Conservation (phyloP, 2,113 vertebrate species). For the Tachysurus vachellii region DNA sequence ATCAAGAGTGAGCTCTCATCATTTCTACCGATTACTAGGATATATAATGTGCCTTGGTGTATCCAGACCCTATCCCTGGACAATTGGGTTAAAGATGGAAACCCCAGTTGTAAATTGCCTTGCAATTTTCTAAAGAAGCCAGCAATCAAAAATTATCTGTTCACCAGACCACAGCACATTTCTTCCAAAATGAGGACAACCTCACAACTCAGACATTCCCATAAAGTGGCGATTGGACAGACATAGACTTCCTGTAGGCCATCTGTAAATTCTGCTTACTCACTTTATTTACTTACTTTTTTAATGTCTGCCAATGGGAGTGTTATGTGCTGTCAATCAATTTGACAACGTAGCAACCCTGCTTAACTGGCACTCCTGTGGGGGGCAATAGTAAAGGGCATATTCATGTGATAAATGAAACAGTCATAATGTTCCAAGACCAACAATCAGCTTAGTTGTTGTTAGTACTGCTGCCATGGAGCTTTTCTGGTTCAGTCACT, state of each 20-base stretch:
- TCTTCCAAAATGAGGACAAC: not conserved
- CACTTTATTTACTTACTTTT: not conserved
- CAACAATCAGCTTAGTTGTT: not conserved
- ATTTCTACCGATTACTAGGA: not conserved
- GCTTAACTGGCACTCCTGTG: not conserved
- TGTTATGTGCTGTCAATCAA: constrained; percentile 15
- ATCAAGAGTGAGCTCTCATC: not conserved
- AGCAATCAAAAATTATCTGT: not conserved
- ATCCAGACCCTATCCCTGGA: not conserved
- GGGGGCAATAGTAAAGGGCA: not conserved
- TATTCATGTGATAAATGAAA: not conserved
- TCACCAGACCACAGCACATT: not conserved
- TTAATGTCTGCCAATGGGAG: not conserved
- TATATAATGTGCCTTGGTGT: not conserved
- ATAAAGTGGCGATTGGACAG: not conserved
- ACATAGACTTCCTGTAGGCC: not conserved
- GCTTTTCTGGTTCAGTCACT: not conserved
- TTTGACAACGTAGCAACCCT: not conserved
- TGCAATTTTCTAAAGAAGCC: not conserved
- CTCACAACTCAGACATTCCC: not conserved
- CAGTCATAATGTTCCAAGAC: not conserved
- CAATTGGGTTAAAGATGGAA: not conserved
- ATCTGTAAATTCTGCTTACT: not conserved
- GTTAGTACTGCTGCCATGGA: not conserved
- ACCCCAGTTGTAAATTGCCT: not conserved